phyloP scores from a whole-genome alignment of 2,888 invertebrate genomes.

The Pandemis corylana region DNA sequence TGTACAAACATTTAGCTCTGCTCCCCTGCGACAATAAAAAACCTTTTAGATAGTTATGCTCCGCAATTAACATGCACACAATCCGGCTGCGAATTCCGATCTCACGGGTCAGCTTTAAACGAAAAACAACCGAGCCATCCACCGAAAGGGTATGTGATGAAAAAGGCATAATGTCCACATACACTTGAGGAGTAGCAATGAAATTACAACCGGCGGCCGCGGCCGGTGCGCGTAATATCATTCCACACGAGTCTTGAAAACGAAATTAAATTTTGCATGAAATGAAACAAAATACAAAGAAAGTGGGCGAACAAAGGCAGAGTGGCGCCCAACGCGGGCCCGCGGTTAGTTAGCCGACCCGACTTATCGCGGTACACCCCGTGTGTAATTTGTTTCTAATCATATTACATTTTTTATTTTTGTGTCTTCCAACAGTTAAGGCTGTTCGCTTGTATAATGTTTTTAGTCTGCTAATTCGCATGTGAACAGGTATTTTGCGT shows the following conservation, averaged over 20 bases:
- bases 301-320: constrained; percentile 79
- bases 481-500: background rate
- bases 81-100: constrained; percentile 80
- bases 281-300: constrained; percentile 84
- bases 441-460: constrained; percentile 45
- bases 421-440: constrained; percentile 50
- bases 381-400: constrained; percentile 82
- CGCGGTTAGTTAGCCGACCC: constrained; percentile 72
- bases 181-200: constrained; percentile 81
- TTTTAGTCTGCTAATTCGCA: constrained; percentile 42
- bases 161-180: constrained; percentile 83
- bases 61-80: constrained; percentile 80
- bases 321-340: constrained; percentile 67
- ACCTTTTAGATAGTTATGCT: constrained; percentile 73
- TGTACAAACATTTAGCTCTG: constrained; percentile 17
- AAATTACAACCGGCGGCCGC: constrained; percentile 79
- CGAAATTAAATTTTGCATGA: constrained; percentile 85
- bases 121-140: constrained; percentile 71
- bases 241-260: constrained; percentile 84
- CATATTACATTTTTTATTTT: constrained; percentile 76
- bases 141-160: constrained; percentile 84
- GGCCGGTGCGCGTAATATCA: constrained; percentile 78
- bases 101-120: constrained; percentile 74
- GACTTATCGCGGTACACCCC: constrained; percentile 53
- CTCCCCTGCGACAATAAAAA: constrained; percentile 59